Evolutionary conservation across 1,140 invertebrate genomes (phyloP), one percentile per base, ranked within the genome.

Genomic region (Mamestra configurata): DNA sequence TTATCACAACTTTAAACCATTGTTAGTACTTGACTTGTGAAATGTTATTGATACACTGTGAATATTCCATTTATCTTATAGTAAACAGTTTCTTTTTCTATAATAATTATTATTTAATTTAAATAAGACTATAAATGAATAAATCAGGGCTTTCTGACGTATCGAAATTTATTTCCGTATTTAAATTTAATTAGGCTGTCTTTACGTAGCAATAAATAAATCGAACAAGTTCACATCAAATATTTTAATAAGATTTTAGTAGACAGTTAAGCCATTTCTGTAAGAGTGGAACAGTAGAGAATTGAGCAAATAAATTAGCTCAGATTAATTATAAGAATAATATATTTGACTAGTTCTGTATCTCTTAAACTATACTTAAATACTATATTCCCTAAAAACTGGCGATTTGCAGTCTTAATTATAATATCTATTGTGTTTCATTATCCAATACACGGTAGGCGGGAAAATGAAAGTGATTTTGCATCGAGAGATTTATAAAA

Each of bases 301-400:
- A 61, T 90, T 90, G 90, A 94, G 90, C 87, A 88, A 88, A 82
- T 79, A 78, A 88, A 84, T 88, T 88, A 89, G 89, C 89, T 88
- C 89, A 84, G 77, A 85, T 86, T 89, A 88, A 83, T 79, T 71
- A 71, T 70, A 71, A 79, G 77, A 76, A 76, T 73, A 88, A 88
- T 89, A 92, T 84, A 87, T 92, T 92, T 94, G 93, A 94, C 93
- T 94, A 94, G 93, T 93, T 89, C 85, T 88, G 86, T 89, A 86
- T 90, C 81, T 87, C 83, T 87, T 91, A 91, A 82, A 83, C 84
- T 91, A 91, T 83, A 57, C 79, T 85, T 83, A 86, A 77, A 83
- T 78, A 90, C 55, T 79, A 84, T 82, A 79, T 82, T 81, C 81
- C 82, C 88, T 92, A 92, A 89, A 90, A 89, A 94, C 93, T 94